These are phyloP conservation scores for Phymatocera aterrima DNA, from an alignment of 2,888 invertebrate genomes.

Conservation along the genomic window DNA sequence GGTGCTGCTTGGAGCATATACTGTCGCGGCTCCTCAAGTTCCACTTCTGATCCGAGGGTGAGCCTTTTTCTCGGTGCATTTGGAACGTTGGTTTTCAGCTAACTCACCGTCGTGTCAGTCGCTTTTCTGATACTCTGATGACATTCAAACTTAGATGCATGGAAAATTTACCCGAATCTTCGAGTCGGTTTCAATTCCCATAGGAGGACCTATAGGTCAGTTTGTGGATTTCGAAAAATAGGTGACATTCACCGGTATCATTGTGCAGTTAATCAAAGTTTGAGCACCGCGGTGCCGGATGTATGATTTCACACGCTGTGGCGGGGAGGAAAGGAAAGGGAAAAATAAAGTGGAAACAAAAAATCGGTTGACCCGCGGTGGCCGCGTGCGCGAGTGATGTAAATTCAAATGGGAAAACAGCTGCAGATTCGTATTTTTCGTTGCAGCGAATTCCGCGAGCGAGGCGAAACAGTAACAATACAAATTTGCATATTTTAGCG, in stretches of 20 bases:
- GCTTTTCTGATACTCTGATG: background rate
- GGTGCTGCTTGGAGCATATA: conserved; percentile 19
- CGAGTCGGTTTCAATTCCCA: too few relatives aligned
- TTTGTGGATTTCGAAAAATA: too few relatives aligned
- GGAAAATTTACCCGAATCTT: background rate
- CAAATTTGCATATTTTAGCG: conserved; percentile 57
- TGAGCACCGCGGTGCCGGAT: background rate
- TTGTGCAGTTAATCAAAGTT: background rate
- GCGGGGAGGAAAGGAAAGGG: background rate
- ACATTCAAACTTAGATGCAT: background rate
- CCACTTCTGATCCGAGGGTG: conserved; percentile 4
- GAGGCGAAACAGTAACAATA: conserved; percentile 36
- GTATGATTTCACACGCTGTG: background rate
- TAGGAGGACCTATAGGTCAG: too few relatives aligned
- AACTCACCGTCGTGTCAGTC: background rate
- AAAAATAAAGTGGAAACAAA: background rate
- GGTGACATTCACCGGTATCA: too few relatives aligned
- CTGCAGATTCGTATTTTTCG: conserved; percentile 2
- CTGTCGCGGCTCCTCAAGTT: conserved; percentile 30
- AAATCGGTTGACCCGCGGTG: background rate
- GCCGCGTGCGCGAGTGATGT: background rate
- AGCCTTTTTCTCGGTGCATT: background rate
- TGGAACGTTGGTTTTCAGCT: background rate
- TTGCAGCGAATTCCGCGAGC: background rate
- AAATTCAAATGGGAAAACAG: conserved; percentile 9